Conservation (phyloP, 2,888 invertebrate species). For the Dastarcus helophoroides region DNA sequence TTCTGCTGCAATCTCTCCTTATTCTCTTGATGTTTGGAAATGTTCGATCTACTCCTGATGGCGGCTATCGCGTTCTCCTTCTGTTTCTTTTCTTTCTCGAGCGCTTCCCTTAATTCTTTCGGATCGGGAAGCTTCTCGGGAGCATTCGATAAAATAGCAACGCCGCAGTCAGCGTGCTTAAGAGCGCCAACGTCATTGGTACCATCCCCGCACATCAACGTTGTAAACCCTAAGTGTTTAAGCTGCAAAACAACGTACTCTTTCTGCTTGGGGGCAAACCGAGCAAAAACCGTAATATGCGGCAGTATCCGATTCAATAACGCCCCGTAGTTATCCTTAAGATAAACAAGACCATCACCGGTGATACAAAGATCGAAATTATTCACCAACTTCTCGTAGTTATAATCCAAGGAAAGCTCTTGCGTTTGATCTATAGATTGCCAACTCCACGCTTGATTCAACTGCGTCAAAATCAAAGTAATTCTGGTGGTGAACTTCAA, state of each 20-base stretch:
- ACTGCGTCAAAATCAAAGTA: constrained; percentile 50
- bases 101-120: constrained; percentile 28
- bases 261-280: constrained; percentile 98
- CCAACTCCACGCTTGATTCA: constrained; percentile 56
- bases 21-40: constrained; percentile 18
- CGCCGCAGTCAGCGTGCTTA: constrained; percentile 96
- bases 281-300: constrained; percentile 82
- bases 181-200: constrained; percentile 99
- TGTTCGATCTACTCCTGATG: constrained; percentile 21
- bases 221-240: constrained; percentile 76
- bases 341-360: constrained; percentile 72
- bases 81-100: constrained; percentile 22
- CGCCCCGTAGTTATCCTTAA: constrained; percentile 49
- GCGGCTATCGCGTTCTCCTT: constrained; percentile 17
- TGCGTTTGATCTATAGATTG: constrained; percentile 59
- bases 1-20: constrained; percentile 28
- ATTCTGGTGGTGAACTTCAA: constrained; percentile 73
- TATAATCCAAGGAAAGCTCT: constrained; percentile 40
- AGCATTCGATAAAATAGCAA: constrained; percentile 78
- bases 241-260: constrained; percentile 86
- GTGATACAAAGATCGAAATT: constrained; percentile 90
- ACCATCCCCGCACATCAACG: constrained; percentile 99
- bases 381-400: constrained; percentile 46
- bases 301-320: constrained; percentile 68
- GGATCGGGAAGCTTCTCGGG: constrained; percentile 46